Base-by-base conservation (phyloP, 2,113 vertebrate species). In the Crotalus horridus region DNA sequence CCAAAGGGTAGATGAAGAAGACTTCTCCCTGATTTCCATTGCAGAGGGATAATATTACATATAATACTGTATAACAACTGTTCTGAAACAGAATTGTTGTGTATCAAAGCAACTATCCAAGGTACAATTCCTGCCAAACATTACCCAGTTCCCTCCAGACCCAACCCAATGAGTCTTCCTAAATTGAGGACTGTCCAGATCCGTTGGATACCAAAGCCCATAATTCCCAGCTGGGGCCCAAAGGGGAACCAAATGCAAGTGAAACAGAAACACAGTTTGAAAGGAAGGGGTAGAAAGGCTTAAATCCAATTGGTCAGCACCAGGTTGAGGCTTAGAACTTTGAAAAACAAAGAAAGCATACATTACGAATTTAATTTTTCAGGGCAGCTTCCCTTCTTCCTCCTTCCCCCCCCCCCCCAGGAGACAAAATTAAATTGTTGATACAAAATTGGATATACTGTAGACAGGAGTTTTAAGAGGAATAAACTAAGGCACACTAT, bases 351-450 rank as follows among this genome's bases (percentile, higher is more conserved):
- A 12, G 9, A 61, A 90, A 46, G 88, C 90, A 51, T 88, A 5
- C 26, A 55, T 5, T 61, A 54, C 13, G 89, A 88, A 53, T 90
- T 1, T 46, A 81, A 46, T 33, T 54, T 56, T 55, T 33, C 55
- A 89, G 64, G 43, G 46, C 89, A 64, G 46, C 21, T 93, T n/a
- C 0, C 48, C 6, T 7, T 3, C 9, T 5, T 13, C 6, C 9
- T 23, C 20, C 9, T 54, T 3, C 39, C 39, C 43, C 43, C 43
- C 39, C 39, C 46, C 13, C 74, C 1, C 0, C 48, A 24, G 88
- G 56, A n/a, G 74, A 55, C 48, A 92, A 94, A 93, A 85, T 86
- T 46, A 88, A 91, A 91, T 39, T 85, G 26, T 91, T 33, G 39
- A 85, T 94, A 64, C 91, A 85, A 92, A 94, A 92, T 89, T 23